Evolutionary conservation across 2,888 invertebrate genomes (phyloP).

Genomic region (Aphidoletes aphidimyza): DNA sequence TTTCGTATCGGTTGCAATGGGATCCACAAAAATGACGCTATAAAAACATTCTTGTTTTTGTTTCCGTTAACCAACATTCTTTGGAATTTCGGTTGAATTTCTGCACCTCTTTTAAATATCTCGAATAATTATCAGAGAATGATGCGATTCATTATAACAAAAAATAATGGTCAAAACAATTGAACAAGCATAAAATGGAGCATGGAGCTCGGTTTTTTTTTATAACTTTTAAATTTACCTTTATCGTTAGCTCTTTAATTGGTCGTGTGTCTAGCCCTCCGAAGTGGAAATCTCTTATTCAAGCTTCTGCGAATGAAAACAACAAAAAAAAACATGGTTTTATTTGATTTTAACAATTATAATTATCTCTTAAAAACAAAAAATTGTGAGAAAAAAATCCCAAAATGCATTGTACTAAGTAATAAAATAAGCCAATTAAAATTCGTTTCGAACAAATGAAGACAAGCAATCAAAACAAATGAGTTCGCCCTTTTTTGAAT

Average conservation of each 20-base stretch:
- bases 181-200: not conserved
- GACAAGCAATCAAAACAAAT: not conserved
- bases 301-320: not conserved
- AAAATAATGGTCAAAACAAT: not conserved
- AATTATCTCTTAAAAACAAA: not conserved
- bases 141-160: not conserved
- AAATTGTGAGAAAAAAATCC: no score
- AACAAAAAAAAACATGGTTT: not conserved
- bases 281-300: not conserved
- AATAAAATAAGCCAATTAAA: not conserved
- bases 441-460: not conserved
- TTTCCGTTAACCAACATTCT: not conserved
- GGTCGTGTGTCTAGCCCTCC: not conserved
- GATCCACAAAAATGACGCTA: not conserved
- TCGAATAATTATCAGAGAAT: not conserved
- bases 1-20: not conserved
- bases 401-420: no score
- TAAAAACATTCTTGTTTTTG: conserved; percentile 10
- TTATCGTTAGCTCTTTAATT: not conserved
- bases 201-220: not conserved
- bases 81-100: not conserved
- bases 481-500: not conserved
- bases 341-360: not conserved
- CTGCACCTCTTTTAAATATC: conserved; percentile 31
- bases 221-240: conserved; percentile 19